phyloP scores from a whole-genome alignment of 1,140 invertebrate genomes.

The Aporrectodea caliginosa region DNA sequence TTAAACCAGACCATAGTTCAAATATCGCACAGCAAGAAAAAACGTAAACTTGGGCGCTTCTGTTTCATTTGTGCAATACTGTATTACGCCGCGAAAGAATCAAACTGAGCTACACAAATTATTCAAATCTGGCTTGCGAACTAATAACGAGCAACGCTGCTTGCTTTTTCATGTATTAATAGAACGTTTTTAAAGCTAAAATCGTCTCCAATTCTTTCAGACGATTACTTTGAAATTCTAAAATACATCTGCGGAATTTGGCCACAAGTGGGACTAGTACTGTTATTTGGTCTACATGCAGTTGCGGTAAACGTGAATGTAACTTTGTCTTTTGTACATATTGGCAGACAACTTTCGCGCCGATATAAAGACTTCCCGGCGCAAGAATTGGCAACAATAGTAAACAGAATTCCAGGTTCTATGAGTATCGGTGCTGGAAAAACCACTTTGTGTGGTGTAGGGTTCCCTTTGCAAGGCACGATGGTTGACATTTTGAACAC shows the following conservation, averaged over 20 bases:
- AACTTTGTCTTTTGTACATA: neutral
- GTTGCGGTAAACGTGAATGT: neutral
- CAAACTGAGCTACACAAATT: no score
- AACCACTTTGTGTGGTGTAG: neutral
- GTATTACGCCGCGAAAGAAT: no score
- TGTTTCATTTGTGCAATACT: no score
- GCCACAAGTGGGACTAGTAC: neutral
- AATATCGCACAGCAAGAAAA: no score
- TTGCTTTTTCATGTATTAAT: no score
- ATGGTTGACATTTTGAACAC: neutral
- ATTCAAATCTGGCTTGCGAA: no score
- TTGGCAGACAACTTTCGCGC: neutral
- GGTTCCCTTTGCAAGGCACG: neutral
- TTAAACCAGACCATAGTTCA: no score
- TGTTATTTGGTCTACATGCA: neutral
- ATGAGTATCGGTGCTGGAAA: neutral
- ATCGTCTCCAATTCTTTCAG: no score
- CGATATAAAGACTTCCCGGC: neutral
- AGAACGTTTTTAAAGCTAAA: no score
- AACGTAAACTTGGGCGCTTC: no score
- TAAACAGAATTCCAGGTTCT: neutral
- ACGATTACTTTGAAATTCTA: no score
- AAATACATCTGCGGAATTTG: neutral
- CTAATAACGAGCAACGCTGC: no score
- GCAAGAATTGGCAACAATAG: neutral